Base-by-base conservation (phyloP, 2,113 vertebrate species). In the Neolamprologus tretocephalus region DNA sequence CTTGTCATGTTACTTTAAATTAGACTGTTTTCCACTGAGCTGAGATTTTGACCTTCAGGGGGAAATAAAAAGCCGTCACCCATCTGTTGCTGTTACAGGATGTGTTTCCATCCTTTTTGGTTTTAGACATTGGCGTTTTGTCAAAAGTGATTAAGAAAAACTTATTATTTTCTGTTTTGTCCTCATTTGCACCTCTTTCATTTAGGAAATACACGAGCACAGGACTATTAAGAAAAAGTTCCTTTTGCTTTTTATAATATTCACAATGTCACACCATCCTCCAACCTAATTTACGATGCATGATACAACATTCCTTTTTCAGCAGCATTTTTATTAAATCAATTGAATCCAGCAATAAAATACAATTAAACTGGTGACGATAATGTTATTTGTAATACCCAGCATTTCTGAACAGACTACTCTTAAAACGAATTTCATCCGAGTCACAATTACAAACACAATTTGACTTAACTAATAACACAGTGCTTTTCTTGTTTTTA, bases 271-370 rank as follows among this genome's bases (percentile, higher is more conserved):
- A 21, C 58, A 17, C 6, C 42, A 68, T 37, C 26, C 31, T 9
- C 1, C 9, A 11, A n/a, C 28, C 40, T 55, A 10, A 21, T 57
- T 87, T 81, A 12, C 28, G 3, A 61, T 28, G 37, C 35, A 37
- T 79, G 26, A 35, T n/a, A 5, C 53, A 81, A 8, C 5, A 2
- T 73, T 28, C 73, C 7, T 47, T 81, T 75, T 80, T 83, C 7
- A 55, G 81, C 73, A 81, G 80, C 55, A 47, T 17, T 42, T 90
- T 91, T 81, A 89, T 87, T 93, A 37, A 45, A 87, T 78, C 49
- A 53, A 31, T 71, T n/a, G 28, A 86, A 86, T 66, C 35, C 33
- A 80, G 84, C 63, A 84, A 49, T 54, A 26, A 47, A 66, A 86
- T n/a, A 49, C 45, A 73, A 9, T 40, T 5, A 66, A 54, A 78